Conservation (phyloP, 2,888 invertebrate species). For the Agonopterix arenella region DNA sequence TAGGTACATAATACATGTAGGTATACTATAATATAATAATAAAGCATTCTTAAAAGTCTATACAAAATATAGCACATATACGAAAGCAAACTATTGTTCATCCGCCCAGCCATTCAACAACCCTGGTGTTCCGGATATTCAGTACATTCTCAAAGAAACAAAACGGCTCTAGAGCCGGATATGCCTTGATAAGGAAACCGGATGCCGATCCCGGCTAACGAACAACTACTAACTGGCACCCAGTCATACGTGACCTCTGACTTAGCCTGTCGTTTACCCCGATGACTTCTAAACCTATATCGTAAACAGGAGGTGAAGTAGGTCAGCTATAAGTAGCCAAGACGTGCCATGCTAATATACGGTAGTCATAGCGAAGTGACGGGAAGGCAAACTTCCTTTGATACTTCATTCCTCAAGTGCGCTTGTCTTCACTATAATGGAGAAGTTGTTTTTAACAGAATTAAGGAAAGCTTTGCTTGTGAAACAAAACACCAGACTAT, state of each 20-base stretch:
- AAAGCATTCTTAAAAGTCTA: background rate
- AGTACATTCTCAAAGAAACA: slow-evolving; percentile 54
- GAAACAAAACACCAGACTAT: background rate
- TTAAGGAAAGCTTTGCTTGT: background rate
- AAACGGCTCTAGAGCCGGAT: slow-evolving; percentile 50
- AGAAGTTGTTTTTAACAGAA: slow-evolving; percentile 16
- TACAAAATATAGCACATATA: background rate
- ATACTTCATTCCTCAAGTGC: slow-evolving; percentile 37
- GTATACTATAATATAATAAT: too few species aligned
- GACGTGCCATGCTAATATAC: slow-evolving; percentile 40
- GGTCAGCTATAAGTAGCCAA: slow-evolving; percentile 24
- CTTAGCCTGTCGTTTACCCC: slow-evolving; percentile 11
- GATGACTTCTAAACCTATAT: slow-evolving; percentile 7
- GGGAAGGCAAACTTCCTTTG: slow-evolving; percentile 49
- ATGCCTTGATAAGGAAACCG: slow-evolving; percentile 59
- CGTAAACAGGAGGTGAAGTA: slow-evolving; percentile 13
- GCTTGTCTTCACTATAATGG: slow-evolving; percentile 28
- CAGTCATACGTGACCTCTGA: slow-evolving; percentile 27
- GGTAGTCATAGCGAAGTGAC: slow-evolving; percentile 39
- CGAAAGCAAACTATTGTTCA: background rate
- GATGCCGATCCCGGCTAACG: slow-evolving; percentile 55
- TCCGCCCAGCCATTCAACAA: background rate
- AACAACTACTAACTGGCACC: slow-evolving; percentile 48
- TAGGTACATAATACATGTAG: too few species aligned
- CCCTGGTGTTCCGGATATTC: slow-evolving; percentile 27